phyloP scores from a whole-genome alignment of 2,888 invertebrate species.

The Drosophila dives region DNA sequence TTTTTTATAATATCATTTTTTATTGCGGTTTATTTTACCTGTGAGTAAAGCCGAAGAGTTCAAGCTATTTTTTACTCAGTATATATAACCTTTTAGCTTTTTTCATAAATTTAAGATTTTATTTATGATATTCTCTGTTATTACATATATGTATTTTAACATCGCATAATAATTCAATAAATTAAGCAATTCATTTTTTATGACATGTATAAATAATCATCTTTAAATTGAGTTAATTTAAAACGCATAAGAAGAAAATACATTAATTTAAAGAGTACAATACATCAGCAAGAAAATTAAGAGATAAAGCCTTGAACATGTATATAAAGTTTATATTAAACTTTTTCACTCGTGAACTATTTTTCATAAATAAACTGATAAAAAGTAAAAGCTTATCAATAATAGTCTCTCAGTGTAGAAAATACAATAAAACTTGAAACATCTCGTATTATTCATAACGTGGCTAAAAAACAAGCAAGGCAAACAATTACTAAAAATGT shows the following conservation, averaged over 20 bases:
- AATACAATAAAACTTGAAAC: no score
- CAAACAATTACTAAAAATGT: no score
- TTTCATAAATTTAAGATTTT: neutral
- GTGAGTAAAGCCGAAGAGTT: neutral
- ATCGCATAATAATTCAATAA: no score
- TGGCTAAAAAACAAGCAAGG: no score
- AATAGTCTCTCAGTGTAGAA: no score
- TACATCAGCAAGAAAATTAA: accelerated
- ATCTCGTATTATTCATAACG: no score
- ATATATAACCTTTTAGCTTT: neutral
- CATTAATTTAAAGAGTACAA: neutral
- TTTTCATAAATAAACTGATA: no score
- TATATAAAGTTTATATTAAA: no score
- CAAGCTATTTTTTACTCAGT: neutral
- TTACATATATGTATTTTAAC: no score
- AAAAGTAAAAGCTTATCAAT: no score
- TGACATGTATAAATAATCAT: neutral
- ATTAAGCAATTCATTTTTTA: neutral
- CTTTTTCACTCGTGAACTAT: no score
- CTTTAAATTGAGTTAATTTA: neutral
- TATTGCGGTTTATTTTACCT: neutral
- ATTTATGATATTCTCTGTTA: neutral
- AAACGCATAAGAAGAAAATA: neutral
- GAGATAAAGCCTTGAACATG: neutral
- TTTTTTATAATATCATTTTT: neutral